Evolutionary conservation across 1,140 invertebrate species (phyloP), one percentile per base, ranked within the genome.

Genomic region (Dreissena polymorpha): DNA sequence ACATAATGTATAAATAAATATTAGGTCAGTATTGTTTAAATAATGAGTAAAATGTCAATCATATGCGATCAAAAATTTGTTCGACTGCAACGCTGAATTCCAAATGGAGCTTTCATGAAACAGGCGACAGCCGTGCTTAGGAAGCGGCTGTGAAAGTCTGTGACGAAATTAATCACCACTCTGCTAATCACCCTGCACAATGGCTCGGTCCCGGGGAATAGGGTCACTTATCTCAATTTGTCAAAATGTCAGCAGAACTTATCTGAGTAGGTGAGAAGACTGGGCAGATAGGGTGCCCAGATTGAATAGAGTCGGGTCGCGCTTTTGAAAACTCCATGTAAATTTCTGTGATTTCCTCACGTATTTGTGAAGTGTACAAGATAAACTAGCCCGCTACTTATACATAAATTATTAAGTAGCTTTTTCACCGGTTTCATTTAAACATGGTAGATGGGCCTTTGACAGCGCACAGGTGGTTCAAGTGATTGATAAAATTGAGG

Each of bases 321-420:
- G 25, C 53, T 51, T 72, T 39, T 25, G 60, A 69, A 69, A 49
- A 39, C 27, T 65, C 57, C 73, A 85, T 85, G 78, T 83, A 72
- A 74, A 73, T 79, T 76, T 74, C 71, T 50, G 49, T 67, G 65
- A 82, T 85, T 87, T 86, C 74, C 85, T 87, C 88, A 89, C 88
- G 88, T 87, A 89, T 84, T 89, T 88, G 86, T 80, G 85, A 89
- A 86, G 77, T 82, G 77, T 53, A 63, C 27, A 51, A 70, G 88
- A 89, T 89, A 89, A 86, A 78, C 74, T 60, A 67, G 18, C 55
- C 21, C 68, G 83, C 73, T 72, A 80, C 76, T 81, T 86, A 85
- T 86, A 86, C 86, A 87, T 86, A 87, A 88, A 86, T 77, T 79
- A 73, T 68, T 49, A 57, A 72, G 16, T 80, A 23, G 72, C 51